Evolutionary conservation across 2,888 invertebrate genomes (phyloP).

Genomic region (Lordiphosa andalusiaca): DNA sequence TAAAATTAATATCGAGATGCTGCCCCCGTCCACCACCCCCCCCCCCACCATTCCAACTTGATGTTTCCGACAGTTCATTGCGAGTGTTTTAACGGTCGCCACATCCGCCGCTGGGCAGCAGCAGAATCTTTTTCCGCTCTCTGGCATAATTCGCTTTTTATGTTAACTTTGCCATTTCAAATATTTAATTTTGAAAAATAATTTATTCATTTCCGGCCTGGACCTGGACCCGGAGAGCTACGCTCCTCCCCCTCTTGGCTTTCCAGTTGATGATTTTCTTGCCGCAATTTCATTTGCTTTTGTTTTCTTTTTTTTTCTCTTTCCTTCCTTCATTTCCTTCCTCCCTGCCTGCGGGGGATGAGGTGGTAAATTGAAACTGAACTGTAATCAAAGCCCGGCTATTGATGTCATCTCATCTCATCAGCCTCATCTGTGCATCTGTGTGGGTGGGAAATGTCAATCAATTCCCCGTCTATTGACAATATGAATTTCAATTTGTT

Average conservation of each 20-base stretch:
- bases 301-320: conserved; percentile 40
- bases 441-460: conserved; percentile 57
- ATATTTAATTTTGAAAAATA: conserved; percentile 51
- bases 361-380: conserved; percentile 63
- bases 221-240: neutral
- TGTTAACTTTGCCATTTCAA: conserved; percentile 41
- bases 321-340: too few relatives aligned
- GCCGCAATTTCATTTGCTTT: conserved; percentile 50
- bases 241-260: neutral
- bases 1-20: conserved; percentile 68
- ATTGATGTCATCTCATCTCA: conserved; percentile 59
- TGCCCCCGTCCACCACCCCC: neutral
- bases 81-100: conserved; percentile 71
- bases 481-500: conserved; percentile 64
- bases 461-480: conserved; percentile 61
- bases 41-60: conserved; percentile 8
- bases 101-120: conserved; percentile 56
- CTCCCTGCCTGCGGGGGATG: conserved; percentile 25
- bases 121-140: conserved; percentile 9
- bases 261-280: conserved; percentile 45
- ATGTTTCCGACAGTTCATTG: conserved; percentile 72
- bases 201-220: conserved; percentile 74
- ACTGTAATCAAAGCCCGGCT: conserved; percentile 72
- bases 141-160: conserved; percentile 73
- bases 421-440: conserved; percentile 12